A percentile compares a stretch with the other conserved stretches of the same genome.
phyloP scores from a whole-genome alignment of 2,797 vertebrate species.

The Sorex maritimensis region DNA sequence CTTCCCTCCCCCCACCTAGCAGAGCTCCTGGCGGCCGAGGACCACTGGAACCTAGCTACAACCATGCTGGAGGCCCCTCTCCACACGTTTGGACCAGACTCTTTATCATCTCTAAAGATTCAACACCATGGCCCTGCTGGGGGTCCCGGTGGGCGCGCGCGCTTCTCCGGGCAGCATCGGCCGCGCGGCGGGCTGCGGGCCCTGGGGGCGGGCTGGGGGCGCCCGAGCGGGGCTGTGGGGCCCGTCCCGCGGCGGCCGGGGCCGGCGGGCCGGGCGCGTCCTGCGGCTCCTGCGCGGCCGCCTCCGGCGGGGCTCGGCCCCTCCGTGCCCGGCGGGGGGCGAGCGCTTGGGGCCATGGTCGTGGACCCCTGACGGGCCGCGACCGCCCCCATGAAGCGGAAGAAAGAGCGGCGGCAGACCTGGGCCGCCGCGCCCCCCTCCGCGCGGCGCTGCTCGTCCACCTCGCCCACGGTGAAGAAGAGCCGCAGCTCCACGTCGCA shows the following conservation, averaged over 20 bases:
- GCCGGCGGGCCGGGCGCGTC: slow-evolving; percentile 39
- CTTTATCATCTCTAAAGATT: too few species aligned
- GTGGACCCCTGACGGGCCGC: slow-evolving; percentile 77
- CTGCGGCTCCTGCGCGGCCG: slow-evolving; percentile 3
- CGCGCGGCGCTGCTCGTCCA: slow-evolving; percentile 73
- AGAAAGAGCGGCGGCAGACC: slow-evolving; percentile 79
- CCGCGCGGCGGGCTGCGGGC: slow-evolving; percentile 22
- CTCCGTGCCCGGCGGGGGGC: not conserved
- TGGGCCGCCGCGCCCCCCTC: slow-evolving; percentile 83
- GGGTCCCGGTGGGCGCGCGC: slow-evolving; percentile 57
- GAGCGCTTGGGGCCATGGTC: slow-evolving; percentile 77
- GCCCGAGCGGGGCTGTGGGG: not conserved
- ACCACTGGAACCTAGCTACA: too few species aligned
- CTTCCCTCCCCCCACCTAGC: too few species aligned
- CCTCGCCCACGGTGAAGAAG: slow-evolving; percentile 78
- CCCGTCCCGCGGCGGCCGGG: slow-evolving; percentile 59
- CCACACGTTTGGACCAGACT: too few species aligned
- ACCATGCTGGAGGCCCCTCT: too few species aligned
- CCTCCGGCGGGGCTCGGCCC: slow-evolving; percentile 55
- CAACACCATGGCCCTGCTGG: slow-evolving; percentile 73
- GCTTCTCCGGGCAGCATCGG: not conserved
- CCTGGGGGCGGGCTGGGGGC: slow-evolving; percentile 52
- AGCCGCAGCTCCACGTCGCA: slow-evolving; percentile 80
- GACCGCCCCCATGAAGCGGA: slow-evolving; percentile 84
- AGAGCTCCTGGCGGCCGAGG: too few species aligned